Base-by-base conservation (phyloP, 2,888 invertebrate species). In the Synergus gifuensis region DNA sequence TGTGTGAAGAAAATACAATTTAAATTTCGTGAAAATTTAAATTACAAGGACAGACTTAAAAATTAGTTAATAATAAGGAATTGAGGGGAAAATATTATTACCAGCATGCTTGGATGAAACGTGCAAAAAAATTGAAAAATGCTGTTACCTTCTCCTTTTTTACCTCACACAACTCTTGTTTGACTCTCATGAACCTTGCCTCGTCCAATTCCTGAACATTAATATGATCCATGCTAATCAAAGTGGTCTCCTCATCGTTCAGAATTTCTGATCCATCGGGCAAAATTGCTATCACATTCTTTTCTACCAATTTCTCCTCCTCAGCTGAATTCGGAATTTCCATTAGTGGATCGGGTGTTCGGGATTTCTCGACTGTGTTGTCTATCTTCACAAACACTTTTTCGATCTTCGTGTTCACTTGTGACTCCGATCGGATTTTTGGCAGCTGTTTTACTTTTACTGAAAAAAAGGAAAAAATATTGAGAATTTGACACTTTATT, bases 171-270 rank as follows among this genome's bases (percentile, higher is more conserved):
- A 84, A 54, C 82, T 92, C 91, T 82, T 89, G 86, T 79, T 91
- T 91, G 9, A 90, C 88, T 66, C 84, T 84, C 49, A 90, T 81
- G 16, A 90, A 81, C 58, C 85, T 86, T 18, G 83, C 76, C 4
- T 90, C 87, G 11, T 87, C 87, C 9, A 89, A 76, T 77, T 89
- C 88, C 16, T 86, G 86, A 0, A 86, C 88, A 14, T 88, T 88
- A 73, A 83, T 83, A 58, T 88, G 84, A 69, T 86, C 86, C 60
- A 90, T 86, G 66, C 85, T 88, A 58, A 90, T 85, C 28, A 89
- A 69, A 79, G 87, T 77, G 40, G 80, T 79, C 2, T 86, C 83
- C 7, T 85, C 84, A 5, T 85, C 85, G 40, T 86, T 86, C 0
- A 90, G 76, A 14, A 88, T 84, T 16, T 88, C 87, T 0, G 88